These are phyloP conservation scores for Orcinus orca DNA, from an alignment of 2,113 vertebrate genomes.

Conservation along the genomic window DNA sequence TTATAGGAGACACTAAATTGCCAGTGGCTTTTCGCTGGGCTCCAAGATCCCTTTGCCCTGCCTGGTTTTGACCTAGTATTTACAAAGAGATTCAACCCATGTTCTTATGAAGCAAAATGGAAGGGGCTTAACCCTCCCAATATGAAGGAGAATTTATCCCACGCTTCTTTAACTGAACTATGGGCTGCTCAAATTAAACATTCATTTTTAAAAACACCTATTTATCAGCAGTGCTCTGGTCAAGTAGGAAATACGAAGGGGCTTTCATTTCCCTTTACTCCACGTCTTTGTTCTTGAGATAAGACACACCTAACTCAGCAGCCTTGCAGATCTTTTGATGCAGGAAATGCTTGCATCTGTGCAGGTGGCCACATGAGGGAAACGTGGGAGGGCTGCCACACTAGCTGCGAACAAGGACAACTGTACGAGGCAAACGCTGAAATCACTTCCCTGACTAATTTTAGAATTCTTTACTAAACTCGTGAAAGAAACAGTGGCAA, in stretches of 20 bases:
- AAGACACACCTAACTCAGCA: background rate
- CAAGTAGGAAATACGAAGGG: background rate
- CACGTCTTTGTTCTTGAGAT: background rate
- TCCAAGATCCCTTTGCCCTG: background rate
- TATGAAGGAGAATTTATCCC: background rate
- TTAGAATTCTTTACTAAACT: background rate
- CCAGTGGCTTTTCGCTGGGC: background rate
- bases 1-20: background rate
- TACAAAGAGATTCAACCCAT: background rate
- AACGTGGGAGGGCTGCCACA: background rate
- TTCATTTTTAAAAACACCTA: background rate
- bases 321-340: background rate
- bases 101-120: background rate
- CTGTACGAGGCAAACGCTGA: background rate
- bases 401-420: background rate
- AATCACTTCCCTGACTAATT: background rate
- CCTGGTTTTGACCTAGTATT: background rate
- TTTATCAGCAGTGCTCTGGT: background rate
- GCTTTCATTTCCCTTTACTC: background rate
- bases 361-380: background rate
- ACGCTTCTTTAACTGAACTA: background rate
- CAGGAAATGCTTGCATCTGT: no score
- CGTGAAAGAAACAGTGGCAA: background rate
- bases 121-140: background rate
- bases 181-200: background rate